phyloP scores from a whole-genome alignment of 2,888 invertebrate genomes.

The Apamea epomidion region DNA sequence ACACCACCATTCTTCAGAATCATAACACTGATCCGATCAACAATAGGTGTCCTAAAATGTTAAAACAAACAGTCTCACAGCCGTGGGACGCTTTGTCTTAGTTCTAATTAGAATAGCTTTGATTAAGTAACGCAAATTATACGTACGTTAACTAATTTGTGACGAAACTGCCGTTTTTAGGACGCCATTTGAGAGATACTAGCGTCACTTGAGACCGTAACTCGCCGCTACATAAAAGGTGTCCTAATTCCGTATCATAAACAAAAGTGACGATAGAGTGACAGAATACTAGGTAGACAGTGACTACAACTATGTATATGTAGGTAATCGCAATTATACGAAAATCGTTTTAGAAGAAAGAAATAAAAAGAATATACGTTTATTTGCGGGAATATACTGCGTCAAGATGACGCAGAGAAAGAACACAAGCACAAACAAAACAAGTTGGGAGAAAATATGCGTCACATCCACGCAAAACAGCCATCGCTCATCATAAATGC shows the following conservation, averaged over 20 bases:
- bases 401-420: no score
- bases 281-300: neutral
- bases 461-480: no score
- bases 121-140: slow-evolving; percentile 55
- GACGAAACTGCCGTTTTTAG: slow-evolving; percentile 39
- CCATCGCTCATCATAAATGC: no score
- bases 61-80: slow-evolving; percentile 56
- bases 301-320: neutral
- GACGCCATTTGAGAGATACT: neutral
- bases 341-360: neutral
- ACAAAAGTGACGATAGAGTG: neutral
- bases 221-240: neutral
- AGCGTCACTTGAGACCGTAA: neutral
- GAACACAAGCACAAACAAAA: no score
- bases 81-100: slow-evolving; percentile 61
- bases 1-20: slow-evolving; percentile 28
- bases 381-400: no score
- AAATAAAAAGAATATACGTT: no score
- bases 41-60: slow-evolving; percentile 56
- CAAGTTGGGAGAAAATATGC: no score
- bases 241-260: neutral
- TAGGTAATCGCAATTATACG: neutral
- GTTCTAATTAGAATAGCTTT: slow-evolving; percentile 56
- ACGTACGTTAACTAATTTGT: slow-evolving; percentile 39
- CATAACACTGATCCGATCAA: slow-evolving; percentile 51